These are phyloP conservation scores for Orthosia gracilis DNA, from an alignment of 2,888 invertebrate species.

Conservation along the genomic window DNA sequence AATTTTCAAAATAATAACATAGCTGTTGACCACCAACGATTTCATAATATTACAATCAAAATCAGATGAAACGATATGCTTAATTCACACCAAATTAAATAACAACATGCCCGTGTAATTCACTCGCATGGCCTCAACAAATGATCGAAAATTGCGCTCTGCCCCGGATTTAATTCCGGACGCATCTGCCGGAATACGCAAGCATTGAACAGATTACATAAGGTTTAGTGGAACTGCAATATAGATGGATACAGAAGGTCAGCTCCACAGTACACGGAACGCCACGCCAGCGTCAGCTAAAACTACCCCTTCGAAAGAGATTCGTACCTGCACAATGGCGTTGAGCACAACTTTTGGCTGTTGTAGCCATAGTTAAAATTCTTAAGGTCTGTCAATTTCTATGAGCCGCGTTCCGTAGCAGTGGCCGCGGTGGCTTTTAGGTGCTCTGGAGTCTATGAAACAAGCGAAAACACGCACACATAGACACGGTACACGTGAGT, in stretches of 20 bases:
- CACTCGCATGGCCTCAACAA: conserved; percentile 44
- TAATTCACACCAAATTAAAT: conserved; percentile 30
- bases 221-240: conserved; percentile 38
- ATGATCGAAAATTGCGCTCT: conserved; percentile 50
- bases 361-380: not conserved
- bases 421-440: too few relatives aligned
- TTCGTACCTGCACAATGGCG: not conserved
- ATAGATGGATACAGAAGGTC: conserved; percentile 9
- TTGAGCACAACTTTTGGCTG: not conserved
- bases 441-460: too few relatives aligned
- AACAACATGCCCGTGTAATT: conserved; percentile 43
- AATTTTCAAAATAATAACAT: conserved; percentile 2
- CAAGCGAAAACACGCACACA: too few relatives aligned
- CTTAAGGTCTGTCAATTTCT: too few relatives aligned
- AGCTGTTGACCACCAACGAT: not conserved
- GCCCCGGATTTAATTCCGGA: conserved; percentile 65
- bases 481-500: too few relatives aligned
- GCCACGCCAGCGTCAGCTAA: not conserved
- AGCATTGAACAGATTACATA: conserved; percentile 52
- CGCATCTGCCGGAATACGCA: conserved; percentile 43
- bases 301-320: too few relatives aligned
- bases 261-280: not conserved
- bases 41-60: conserved; percentile 11
- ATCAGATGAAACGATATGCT: conserved; percentile 11
- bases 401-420: not conserved